phyloP scores from a whole-genome alignment of 2,888 invertebrate genomes.

The Steromphala cineraria region DNA sequence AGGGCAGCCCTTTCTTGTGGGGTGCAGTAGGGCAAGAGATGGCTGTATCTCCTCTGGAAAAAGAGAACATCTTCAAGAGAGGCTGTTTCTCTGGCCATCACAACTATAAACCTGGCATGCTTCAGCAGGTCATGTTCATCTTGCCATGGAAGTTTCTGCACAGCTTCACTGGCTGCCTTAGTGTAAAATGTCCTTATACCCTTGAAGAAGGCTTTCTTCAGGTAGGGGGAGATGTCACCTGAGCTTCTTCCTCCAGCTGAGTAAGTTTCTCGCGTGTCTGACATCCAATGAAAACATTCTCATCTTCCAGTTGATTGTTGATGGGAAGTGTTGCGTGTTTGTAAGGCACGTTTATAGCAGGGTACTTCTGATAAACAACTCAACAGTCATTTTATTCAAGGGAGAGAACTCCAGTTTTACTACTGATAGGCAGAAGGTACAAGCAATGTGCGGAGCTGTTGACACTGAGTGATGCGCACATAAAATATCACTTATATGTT shows the following conservation, averaged over 20 bases:
- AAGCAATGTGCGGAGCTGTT: no score
- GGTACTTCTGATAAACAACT: no score
- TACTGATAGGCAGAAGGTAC: no score
- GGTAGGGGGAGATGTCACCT: not conserved
- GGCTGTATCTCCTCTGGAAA: not conserved
- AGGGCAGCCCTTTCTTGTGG: not conserved
- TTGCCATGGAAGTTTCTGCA: not conserved
- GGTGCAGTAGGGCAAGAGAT: not conserved
- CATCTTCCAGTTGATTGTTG: no score
- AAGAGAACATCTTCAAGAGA: not conserved
- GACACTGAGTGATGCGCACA: no score
- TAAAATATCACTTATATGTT: no score
- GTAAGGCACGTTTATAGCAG: no score
- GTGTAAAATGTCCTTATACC: constrained; percentile 8
- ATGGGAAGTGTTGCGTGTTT: no score
- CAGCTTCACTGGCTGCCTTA: not conserved
- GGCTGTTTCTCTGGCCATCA: not conserved
- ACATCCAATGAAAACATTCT: no score
- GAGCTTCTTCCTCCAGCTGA: not conserved
- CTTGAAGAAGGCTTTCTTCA: constrained; percentile 3
- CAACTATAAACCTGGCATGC: not conserved
- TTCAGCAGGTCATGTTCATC: not conserved
- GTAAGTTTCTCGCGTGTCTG: no score
- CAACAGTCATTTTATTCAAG: not conserved
- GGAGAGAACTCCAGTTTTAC: not conserved